These are phyloP conservation scores for Xenopus petersii DNA, from an alignment of 2,797 vertebrate genomes.

Conservation along the genomic window DNA sequence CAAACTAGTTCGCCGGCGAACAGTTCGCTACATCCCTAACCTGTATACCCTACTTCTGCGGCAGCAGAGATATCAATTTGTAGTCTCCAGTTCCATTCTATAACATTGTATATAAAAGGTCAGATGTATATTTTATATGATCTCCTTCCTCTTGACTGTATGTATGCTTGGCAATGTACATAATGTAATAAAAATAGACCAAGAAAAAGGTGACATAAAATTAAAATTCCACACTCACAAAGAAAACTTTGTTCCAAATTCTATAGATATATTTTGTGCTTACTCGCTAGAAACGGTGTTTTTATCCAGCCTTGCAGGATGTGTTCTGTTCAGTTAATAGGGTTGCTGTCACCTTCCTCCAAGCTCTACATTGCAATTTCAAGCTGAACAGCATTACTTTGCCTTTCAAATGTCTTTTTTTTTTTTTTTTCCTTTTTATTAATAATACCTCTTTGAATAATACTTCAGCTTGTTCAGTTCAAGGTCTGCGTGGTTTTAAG, in stretches of 20 bases:
- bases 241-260: background rate
- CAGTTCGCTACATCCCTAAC: too few relatives aligned
- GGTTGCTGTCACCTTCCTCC: conserved; percentile 31
- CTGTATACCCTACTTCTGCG: too few relatives aligned
- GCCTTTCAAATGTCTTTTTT: conserved; percentile 41
- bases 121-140: too few relatives aligned
- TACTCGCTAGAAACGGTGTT: conserved; percentile 1
- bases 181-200: background rate
- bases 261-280: conserved; percentile 5
- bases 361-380: conserved; percentile 32
- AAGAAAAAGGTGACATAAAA: background rate
- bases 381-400: conserved; percentile 26
- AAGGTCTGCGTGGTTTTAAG: conserved; percentile 1
- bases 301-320: conserved; percentile 8
- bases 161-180: too few relatives aligned
- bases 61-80: too few relatives aligned
- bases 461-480: conserved; percentile 16
- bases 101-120: too few relatives aligned
- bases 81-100: too few relatives aligned
- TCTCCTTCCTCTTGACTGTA: too few relatives aligned
- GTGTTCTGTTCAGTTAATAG: conserved; percentile 25
- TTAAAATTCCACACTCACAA: background rate
- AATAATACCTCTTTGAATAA: conserved; percentile 38
- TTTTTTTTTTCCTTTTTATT: conserved; percentile 23
- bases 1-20: too few relatives aligned